Evolutionary conservation across 2,113 vertebrate species (phyloP).

Genomic region (Notothenia coriiceps): DNA sequence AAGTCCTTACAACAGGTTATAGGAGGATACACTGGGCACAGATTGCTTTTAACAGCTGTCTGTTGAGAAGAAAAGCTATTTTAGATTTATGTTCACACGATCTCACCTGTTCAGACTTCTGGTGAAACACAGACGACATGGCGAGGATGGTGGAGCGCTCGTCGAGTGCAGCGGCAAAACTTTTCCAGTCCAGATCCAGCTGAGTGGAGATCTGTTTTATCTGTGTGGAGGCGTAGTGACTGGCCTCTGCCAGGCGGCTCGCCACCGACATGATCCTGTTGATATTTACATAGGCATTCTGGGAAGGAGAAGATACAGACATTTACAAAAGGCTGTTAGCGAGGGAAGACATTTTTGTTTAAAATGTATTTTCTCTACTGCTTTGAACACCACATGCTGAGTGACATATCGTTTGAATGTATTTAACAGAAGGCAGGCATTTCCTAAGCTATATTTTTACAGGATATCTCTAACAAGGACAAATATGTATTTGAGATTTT

Average conservation of each 20-base stretch:
- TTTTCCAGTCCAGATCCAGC: conserved; percentile 98
- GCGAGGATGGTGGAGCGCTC: conserved; percentile 95
- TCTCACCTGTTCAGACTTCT: conserved; percentile 95
- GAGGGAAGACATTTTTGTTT: too few species aligned
- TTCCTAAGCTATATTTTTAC: too few species aligned
- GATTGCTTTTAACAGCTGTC: neutral
- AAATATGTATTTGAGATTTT: too few species aligned
- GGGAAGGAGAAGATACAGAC: neutral
- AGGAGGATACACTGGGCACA: neutral
- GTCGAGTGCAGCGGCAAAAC: conserved; percentile 95
- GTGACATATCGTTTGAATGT: too few species aligned
- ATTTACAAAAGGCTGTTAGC: too few species aligned
- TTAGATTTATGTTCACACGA: neutral
- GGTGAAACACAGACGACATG: conserved; percentile 97
- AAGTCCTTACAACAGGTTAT: too few species aligned
- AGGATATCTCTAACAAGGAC: too few species aligned
- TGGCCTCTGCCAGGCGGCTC: conserved; percentile 93
- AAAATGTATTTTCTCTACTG: too few species aligned
- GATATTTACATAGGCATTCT: conserved; percentile 99
- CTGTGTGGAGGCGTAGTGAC: conserved; percentile 97
- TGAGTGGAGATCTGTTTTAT: conserved; percentile 97
- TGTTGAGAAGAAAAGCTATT: neutral
- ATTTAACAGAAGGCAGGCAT: too few species aligned
- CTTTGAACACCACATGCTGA: too few species aligned
- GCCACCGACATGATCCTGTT: conserved; percentile 98